Base-by-base conservation (phyloP, 2,888 invertebrate species). In the Pharmacophagus antenor region DNA sequence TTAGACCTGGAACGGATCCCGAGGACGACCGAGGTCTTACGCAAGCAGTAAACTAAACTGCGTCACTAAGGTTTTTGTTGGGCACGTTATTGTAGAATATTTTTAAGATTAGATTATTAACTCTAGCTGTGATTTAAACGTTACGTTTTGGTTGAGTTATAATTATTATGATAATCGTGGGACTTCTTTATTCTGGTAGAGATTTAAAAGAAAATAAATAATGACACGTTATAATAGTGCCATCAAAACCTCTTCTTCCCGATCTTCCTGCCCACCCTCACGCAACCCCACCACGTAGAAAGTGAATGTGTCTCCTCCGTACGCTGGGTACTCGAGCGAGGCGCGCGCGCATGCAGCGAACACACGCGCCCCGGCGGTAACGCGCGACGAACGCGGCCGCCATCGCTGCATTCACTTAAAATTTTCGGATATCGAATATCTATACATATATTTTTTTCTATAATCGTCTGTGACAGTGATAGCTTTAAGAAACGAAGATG, bases 251-350 rank as follows among this genome's bases (percentile, higher is more conserved):
- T 82, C 68, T 64, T 74, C 76, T 86, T 86, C 82, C 88, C 82
- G 75, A 67, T 77, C 69, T 70, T 81, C 80, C 83, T 72, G 37
- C n/a, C 3, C n/a, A 37, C n/a, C 37, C 37, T n/a, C 15, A 37
- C 76, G 68, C 71, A 73, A 72, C 88, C 87, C 87, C 88, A 80
- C 88, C 86, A 85, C 74, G 72, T 86, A 87, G 89, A 90, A 90
- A 90, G 89, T 89, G 89, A 90, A 88, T 74, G 89, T 82, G 74
- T 62, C 63, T 42, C 65, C 65, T 67, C 74, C 71, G 69, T 70
- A 25, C 17, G 42, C 76, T 74, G 63, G 65, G 64, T 66, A 61
- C 65, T 62, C 62, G 65, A 61, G 55, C 68, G 64, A 67, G 70
- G 72, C 73, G 65, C 66, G 73, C 72, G 77, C 76, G 75, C 67